These are phyloP conservation scores for Alcis repandata DNA, from an alignment of 2,888 invertebrate species.

Conservation along the genomic window DNA sequence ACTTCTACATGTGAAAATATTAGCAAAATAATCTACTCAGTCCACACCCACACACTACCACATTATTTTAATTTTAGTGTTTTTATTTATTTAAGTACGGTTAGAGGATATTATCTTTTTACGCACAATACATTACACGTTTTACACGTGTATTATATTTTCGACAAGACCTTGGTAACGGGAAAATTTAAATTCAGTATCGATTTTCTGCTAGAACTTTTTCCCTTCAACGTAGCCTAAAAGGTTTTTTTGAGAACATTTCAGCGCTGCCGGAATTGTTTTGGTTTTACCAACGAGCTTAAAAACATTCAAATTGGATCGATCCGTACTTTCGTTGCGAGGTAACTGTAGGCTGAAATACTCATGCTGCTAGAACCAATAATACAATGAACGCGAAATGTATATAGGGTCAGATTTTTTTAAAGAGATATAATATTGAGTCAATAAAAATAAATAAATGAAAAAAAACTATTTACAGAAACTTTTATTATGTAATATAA, in stretches of 20 bases:
- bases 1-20: no score
- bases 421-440: no score
- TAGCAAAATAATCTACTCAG: no score
- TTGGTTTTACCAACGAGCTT: conserved; percentile 16
- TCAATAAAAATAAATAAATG: no score
- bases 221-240: conserved; percentile 8
- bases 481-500: no score
- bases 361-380: not conserved
- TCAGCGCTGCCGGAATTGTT: conserved; percentile 18
- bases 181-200: conserved; percentile 1
- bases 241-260: conserved; percentile 17
- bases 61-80: no score
- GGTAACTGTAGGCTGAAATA: not conserved
- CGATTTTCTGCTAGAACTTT: not conserved
- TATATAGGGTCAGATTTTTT: no score
- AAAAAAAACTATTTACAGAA: no score
- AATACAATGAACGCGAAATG: not conserved
- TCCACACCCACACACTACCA: no score
- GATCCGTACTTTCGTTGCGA: conserved; percentile 11
- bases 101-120: no score
- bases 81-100: no score
- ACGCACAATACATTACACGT: no score
- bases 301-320: conserved; percentile 19
- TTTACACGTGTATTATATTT: not conserved
- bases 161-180: not conserved